Evolutionary conservation across 2,888 invertebrate species (phyloP), one percentile per base, ranked within the genome.

Genomic region (Sinopyrophorus schimmeli): DNA sequence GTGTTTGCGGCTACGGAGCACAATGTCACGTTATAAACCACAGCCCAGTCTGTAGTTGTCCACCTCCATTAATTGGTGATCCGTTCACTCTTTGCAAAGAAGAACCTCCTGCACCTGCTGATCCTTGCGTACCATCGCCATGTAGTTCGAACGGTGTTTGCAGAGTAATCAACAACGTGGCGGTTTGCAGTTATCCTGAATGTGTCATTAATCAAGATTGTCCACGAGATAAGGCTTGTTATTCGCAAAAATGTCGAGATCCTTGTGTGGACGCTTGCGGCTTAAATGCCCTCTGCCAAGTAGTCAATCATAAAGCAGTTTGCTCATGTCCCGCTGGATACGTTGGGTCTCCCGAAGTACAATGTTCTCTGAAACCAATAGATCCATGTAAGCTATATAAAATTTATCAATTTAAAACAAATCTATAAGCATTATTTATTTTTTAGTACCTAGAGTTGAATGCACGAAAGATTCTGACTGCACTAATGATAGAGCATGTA

Each of bases 191-290:
- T 41, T 92, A 90, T 71, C 92, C 92, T 0, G 93, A 92, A 71
- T 93, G 93, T 70, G 77, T 92, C 2, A 84, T 88, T 40, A 92
- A 92, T 66, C 86, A 87, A n/a, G 92, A 93, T 62, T 94, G 93
- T 72, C 80, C 89, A 0, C 80, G 87, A 43, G 83, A 89, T 56
- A 82, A 85, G 59, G 86, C 89, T 1, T 93, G 92, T 66, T 86
- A 87, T 62, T 82, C 82, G 23, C 89, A 89, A 58, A 87, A 87
- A 67, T 94, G 93, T 65, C 79, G 83, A 50, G 89, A 93, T 73
- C 92, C 92, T 23, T 90, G 91, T 66, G 77, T 82, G 41, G 87
- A 86, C 56, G 84, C 88, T 7, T 93, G 92, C 61, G 92, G 92
- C 32, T 70, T 89, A 5, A 91, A 90, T 62, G 89, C 93, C 1